Evolutionary conservation across 2,888 invertebrate genomes (phyloP).

Genomic region (Dryobotodes eremita): DNA sequence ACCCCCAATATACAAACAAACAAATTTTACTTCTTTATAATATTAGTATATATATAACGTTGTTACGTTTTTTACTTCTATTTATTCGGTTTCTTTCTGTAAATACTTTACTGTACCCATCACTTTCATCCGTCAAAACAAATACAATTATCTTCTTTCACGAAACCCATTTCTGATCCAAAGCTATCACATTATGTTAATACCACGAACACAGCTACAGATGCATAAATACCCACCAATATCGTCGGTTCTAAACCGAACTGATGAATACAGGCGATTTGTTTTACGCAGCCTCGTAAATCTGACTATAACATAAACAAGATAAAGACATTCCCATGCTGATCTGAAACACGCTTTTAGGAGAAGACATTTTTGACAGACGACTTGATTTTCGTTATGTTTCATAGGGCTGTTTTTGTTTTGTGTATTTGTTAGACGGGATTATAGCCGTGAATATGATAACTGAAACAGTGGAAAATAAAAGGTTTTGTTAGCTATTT

Average conservation of each 20-base stretch:
- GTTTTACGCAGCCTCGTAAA: conserved; percentile 62
- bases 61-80: no score
- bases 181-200: conserved; percentile 48
- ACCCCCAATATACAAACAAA: no score
- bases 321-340: conserved; percentile 60
- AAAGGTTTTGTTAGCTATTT: background rate
- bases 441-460: conserved; percentile 12
- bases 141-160: conserved; percentile 42
- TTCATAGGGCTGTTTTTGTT: conserved; percentile 41
- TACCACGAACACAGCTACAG: conserved; percentile 25
- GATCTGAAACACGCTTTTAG: conserved; percentile 40
- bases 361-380: conserved; percentile 49
- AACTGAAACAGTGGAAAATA: background rate
- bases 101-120: conserved; percentile 14
- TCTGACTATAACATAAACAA: conserved; percentile 57
- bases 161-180: conserved; percentile 33
- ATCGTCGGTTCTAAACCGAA: conserved; percentile 37
- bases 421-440: conserved; percentile 21
- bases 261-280: conserved; percentile 55
- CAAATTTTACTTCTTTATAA: no score
- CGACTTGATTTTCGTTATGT: conserved; percentile 43
- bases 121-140: conserved; percentile 37
- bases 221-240: conserved; percentile 43
- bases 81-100: conserved; percentile 5
- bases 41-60: no score